phyloP scores from a whole-genome alignment of 2,797 vertebrate genomes.

The Atherinosoma microstoma region DNA sequence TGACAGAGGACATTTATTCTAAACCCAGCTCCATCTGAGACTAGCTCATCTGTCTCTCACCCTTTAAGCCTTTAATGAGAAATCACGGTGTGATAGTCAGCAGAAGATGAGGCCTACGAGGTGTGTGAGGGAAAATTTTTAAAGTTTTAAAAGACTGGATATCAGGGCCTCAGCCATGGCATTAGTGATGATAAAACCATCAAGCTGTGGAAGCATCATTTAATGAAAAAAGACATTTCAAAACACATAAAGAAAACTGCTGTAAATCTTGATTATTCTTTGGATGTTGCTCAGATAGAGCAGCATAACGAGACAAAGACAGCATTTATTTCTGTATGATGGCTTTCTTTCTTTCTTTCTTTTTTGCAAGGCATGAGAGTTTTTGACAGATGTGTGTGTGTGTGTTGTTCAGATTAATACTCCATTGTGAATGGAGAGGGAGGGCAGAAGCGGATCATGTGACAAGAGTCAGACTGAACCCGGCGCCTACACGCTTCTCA shows the following conservation, averaged over 20 bases:
- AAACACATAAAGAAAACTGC: conserved; percentile 8
- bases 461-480: conserved; percentile 84
- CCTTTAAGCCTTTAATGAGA: conserved; percentile 64
- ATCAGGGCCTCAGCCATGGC: too few species aligned
- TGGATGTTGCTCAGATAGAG: conserved; percentile 2
- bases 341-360: neutral
- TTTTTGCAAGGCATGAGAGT: conserved; percentile 10
- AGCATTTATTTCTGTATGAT: conserved; percentile 24
- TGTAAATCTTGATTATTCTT: conserved; percentile 32
- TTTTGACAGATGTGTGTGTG: conserved; percentile 9
- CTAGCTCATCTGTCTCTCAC: conserved; percentile 49
- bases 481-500: conserved; percentile 84
- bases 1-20: conserved; percentile 58
- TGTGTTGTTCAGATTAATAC: conserved; percentile 76
- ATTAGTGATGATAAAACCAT: conserved; percentile 2
- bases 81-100: conserved; percentile 41
- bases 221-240: conserved; percentile 14
- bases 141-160: too few species aligned
- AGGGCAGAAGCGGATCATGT: conserved; percentile 83
- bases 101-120: conserved; percentile 1
- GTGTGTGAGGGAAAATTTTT: neutral
- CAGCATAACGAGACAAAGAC: conserved; percentile 38
- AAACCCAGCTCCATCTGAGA: conserved; percentile 45
- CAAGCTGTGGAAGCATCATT: neutral
- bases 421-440: conserved; percentile 81